phyloP scores from a whole-genome alignment of 1,140 invertebrate genomes.

The Heliconius himera region DNA sequence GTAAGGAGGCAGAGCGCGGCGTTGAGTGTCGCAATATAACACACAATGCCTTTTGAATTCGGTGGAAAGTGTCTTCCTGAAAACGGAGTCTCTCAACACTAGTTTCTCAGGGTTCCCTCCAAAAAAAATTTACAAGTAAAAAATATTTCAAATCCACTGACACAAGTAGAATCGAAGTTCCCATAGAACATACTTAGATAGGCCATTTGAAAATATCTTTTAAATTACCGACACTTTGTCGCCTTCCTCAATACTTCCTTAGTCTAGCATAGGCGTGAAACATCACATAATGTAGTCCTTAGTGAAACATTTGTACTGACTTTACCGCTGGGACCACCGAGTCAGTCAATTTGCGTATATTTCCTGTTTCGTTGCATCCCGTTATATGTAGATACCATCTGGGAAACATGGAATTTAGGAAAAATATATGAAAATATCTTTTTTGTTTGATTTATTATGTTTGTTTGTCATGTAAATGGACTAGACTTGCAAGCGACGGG shows the following conservation, averaged over 20 bases:
- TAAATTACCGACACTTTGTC: neutral
- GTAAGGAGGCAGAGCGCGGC: too few species aligned
- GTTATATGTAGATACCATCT: neutral
- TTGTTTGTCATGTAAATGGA: too few species aligned
- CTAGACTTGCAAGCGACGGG: too few species aligned
- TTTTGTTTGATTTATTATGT: neutral
- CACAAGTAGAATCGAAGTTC: neutral
- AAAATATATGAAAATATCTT: neutral
- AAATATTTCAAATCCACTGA: neutral
- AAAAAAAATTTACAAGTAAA: too few species aligned
- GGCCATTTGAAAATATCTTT: neutral
- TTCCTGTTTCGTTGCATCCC: neutral
- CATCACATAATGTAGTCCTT: neutral
- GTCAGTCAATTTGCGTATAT: conserved; percentile 3
- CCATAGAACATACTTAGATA: neutral
- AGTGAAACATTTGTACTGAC: neutral
- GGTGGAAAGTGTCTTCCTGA: too few species aligned
- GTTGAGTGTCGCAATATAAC: too few species aligned
- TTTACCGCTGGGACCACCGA: neutral
- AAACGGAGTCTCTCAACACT: too few species aligned
- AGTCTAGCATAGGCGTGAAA: neutral
- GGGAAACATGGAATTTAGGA: neutral
- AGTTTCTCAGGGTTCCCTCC: too few species aligned
- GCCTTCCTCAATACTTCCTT: neutral
- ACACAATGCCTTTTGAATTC: too few species aligned